Conservation (phyloP, 2,113 vertebrate genomes). For the Ornithorhynchus anatinus region DNA sequence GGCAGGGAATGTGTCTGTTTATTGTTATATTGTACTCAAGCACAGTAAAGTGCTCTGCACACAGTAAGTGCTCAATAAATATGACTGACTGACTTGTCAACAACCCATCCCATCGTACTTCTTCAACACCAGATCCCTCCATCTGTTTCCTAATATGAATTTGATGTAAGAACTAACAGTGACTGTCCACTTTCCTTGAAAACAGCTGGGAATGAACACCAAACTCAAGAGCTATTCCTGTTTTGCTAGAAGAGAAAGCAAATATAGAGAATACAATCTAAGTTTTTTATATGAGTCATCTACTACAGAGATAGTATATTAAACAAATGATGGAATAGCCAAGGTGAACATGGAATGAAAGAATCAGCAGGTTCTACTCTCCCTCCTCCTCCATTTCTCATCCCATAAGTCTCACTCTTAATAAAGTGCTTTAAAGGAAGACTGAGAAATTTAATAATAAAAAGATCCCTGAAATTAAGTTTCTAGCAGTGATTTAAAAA, state of each 20-base stretch:
- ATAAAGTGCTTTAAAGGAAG: slow-evolving; percentile 52
- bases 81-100: too few species aligned
- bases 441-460: slow-evolving; percentile 32
- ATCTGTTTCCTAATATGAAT: too few species aligned
- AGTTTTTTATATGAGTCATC: background rate
- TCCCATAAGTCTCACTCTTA: slow-evolving; percentile 14
- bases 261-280: too few species aligned
- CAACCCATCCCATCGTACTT: too few species aligned
- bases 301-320: slow-evolving; percentile 13
- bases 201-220: too few species aligned
- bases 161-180: background rate
- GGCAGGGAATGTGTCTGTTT: too few species aligned
- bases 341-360: slow-evolving; percentile 43
- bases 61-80: too few species aligned
- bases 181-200: background rate
- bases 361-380: slow-evolving; percentile 37
- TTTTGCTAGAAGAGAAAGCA: background rate
- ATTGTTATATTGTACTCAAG: too few species aligned
- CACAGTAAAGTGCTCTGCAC: too few species aligned
- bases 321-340: slow-evolving; percentile 41
- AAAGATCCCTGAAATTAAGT: slow-evolving; percentile 52
- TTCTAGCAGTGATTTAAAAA: slow-evolving; percentile 37
- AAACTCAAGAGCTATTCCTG: background rate
- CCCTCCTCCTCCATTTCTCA: slow-evolving; percentile 38
- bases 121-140: too few species aligned